These are phyloP conservation scores for Sardinella longiceps DNA, from an alignment of 2,797 vertebrate genomes.

Conservation along the genomic window DNA sequence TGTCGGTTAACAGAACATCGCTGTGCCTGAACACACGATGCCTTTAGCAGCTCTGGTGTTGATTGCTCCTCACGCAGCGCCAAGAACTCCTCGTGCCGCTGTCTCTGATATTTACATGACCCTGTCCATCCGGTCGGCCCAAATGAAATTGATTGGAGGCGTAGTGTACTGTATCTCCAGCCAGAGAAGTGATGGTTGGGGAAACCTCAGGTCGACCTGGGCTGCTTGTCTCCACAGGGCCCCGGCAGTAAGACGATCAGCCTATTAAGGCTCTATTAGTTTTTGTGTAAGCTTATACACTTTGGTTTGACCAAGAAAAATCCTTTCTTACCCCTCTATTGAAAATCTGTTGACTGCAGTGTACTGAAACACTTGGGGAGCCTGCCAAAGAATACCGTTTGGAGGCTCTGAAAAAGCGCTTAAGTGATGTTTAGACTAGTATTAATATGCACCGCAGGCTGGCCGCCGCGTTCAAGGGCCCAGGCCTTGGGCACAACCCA, in stretches of 20 bases:
- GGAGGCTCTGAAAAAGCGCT: constrained; percentile 39
- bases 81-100: not conserved
- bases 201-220: constrained; percentile 1
- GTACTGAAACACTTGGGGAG: constrained; percentile 13
- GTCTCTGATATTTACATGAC: not conserved
- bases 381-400: constrained; percentile 37
- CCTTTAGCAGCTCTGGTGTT: constrained; percentile 9
- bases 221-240: not conserved
- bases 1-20: not conserved
- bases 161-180: not conserved
- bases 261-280: constrained; percentile 35
- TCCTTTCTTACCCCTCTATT: constrained; percentile 38
- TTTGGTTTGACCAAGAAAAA: constrained; percentile 39
- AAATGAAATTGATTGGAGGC: not conserved
- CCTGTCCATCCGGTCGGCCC: not conserved
- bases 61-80: not conserved
- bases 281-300: constrained; percentile 38
- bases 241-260: not conserved
- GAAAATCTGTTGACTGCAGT: constrained; percentile 35
- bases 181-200: constrained; percentile 16
- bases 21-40: not conserved
- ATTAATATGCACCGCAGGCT: constrained; percentile 29
- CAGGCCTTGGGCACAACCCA: constrained; percentile 51
- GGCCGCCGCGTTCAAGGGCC: constrained; percentile 30
- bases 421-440: constrained; percentile 49